Percentiles rank a stretch among this genome's conserved stretches.
phyloP scores from a whole-genome alignment of 1,140 invertebrate species.

The Lordiphosa mommai region DNA sequence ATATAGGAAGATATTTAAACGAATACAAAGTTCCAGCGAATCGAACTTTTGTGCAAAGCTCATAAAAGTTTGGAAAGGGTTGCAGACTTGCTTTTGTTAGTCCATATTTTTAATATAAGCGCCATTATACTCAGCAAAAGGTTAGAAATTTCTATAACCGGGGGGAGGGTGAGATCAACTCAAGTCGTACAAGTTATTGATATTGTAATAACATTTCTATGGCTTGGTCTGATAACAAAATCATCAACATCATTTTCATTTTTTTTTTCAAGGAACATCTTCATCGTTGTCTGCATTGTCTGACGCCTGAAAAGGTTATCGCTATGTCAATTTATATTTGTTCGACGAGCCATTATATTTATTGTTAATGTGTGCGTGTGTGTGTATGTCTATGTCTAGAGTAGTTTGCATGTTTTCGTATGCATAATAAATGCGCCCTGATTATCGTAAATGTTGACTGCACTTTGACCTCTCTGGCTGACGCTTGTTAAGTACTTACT shows the following conservation, averaged over 20 bases:
- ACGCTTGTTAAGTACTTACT: conserved; percentile 9
- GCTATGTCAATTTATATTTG: conserved; percentile 52
- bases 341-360: conserved; percentile 51
- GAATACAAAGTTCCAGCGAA: no score
- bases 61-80: no score
- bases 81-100: no score
- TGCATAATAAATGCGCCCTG: conserved; percentile 49
- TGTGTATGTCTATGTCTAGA: conserved; percentile 3
- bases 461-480: conserved; percentile 34
- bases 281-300: conserved; percentile 34
- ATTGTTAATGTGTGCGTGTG: conserved; percentile 36
- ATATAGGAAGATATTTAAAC: no score
- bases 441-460: conserved; percentile 43
- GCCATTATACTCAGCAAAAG: no score
- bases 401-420: conserved; percentile 45
- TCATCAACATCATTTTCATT: neutral
- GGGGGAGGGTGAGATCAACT: no score
- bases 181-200: no score
- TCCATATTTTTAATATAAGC: no score
- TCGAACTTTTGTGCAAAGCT: no score
- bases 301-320: conserved; percentile 51
- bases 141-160: no score
- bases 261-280: conserved; percentile 29
- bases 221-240: conserved; percentile 19
- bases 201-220: conserved; percentile 29